A percentile compares a stretch with the other conserved stretches of the same genome.
Conservation (phyloP, 2,797 vertebrate species). For the Sparidentex hasta region DNA sequence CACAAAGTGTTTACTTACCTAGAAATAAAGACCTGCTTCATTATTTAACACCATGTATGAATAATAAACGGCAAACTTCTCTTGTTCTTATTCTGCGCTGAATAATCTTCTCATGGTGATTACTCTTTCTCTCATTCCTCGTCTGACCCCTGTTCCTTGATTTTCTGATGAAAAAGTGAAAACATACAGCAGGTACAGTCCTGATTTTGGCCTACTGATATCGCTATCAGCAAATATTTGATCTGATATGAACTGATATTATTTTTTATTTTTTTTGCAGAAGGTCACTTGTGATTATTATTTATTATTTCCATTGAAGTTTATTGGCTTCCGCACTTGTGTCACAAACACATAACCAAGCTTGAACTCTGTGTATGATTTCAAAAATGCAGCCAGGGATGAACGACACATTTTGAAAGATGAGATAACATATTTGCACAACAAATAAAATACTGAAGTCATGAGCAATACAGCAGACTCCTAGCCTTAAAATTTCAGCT, state of each 20-base stretch:
- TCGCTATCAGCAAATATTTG: too few relatives aligned
- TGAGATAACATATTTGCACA: not conserved
- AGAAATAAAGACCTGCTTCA: conserved; percentile 61
- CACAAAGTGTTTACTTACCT: conserved; percentile 41
- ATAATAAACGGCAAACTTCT: conserved; percentile 55
- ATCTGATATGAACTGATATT: too few relatives aligned
- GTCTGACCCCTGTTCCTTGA: not conserved
- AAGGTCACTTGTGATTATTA: too few relatives aligned
- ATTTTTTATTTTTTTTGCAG: too few relatives aligned
- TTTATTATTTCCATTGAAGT: too few relatives aligned
- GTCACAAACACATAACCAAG: not conserved
- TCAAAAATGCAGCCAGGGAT: too few relatives aligned
- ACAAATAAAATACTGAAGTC: not conserved
- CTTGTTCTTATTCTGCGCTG: conserved; percentile 31
- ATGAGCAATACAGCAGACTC: not conserved
- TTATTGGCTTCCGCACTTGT: too few relatives aligned
- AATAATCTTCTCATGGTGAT: not conserved
- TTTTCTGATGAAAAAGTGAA: not conserved
- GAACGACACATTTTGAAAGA: not conserved
- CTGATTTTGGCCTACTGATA: too few relatives aligned
- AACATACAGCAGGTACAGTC: not conserved
- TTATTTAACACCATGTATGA: conserved; percentile 65
- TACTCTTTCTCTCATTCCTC: not conserved
- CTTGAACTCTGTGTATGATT: not conserved
- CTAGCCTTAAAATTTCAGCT: too few relatives aligned